These are phyloP conservation scores for Lithosia quadra DNA, from an alignment of 2,888 invertebrate genomes.

Conservation along the genomic window DNA sequence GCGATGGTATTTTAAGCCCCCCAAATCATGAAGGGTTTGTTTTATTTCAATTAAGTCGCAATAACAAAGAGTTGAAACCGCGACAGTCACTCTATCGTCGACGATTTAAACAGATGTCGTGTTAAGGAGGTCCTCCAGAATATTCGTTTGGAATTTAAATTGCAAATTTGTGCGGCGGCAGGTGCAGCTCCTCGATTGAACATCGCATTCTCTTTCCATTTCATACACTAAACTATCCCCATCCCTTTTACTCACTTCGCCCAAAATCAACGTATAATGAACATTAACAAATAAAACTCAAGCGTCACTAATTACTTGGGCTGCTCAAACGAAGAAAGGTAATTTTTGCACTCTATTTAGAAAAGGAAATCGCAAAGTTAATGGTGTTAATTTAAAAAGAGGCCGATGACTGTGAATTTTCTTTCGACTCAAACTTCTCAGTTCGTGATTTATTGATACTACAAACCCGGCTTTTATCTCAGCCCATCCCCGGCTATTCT, in stretches of 20 bases:
- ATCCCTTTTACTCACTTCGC: conserved; percentile 65
- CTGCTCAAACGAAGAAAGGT: conserved; percentile 82
- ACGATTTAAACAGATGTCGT: conserved; percentile 87
- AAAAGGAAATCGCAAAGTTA: conserved; percentile 84
- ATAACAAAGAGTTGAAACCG: conserved; percentile 80
- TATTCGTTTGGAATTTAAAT: conserved; percentile 86
- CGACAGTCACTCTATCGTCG: conserved; percentile 83
- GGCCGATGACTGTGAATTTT: conserved; percentile 85
- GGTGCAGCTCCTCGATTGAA: conserved; percentile 81
- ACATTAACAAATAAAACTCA: conserved; percentile 87
- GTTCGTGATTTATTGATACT: conserved; percentile 80
- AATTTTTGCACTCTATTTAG: conserved; percentile 85
- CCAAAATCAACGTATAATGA: conserved; percentile 84
- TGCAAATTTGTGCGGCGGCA: conserved; percentile 85
- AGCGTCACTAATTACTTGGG: conserved; percentile 87
- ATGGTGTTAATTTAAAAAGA: conserved; percentile 87
- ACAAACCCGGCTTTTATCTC: conserved; percentile 56
- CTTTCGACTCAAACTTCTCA: conserved; percentile 71
- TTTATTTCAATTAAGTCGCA: conserved; percentile 84
- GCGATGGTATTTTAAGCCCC: conserved; percentile 59
- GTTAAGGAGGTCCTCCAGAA: conserved; percentile 86
- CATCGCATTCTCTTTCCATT: conserved; percentile 69
- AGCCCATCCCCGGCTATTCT: conserved; percentile 42
- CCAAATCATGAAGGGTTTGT: conserved; percentile 75
- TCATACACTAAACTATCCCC: conserved; percentile 57